A percentile compares a stretch with the other conserved stretches of the same genome.
phyloP scores from a whole-genome alignment of 1,140 invertebrate species.

The Chrysoperla carnea region DNA sequence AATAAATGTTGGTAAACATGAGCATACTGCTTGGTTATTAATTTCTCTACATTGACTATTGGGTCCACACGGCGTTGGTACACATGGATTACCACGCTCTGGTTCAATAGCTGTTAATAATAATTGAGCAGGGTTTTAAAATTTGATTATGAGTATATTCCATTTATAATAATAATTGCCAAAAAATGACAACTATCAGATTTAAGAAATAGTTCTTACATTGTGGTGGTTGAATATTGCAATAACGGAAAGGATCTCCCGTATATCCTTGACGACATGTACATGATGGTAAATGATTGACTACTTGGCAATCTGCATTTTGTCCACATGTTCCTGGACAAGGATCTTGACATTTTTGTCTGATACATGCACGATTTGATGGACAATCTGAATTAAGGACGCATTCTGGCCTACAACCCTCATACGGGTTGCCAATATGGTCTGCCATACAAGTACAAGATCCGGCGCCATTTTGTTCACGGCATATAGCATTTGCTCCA shows the following conservation, averaged over 20 bases:
- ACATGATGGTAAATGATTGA: conserved; percentile 36
- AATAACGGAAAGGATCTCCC: conserved; percentile 41
- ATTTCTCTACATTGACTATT: conserved; percentile 53
- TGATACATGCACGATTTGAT: conserved; percentile 35
- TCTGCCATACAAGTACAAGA: conserved; percentile 44
- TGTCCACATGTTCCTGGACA: conserved; percentile 45
- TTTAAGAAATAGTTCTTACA: conserved; percentile 23
- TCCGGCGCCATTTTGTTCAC: conserved; percentile 42
- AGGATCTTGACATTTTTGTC: conserved; percentile 41
- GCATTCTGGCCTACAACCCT: conserved; percentile 54
- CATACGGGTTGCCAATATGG: conserved; percentile 52
- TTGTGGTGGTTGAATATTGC: conserved; percentile 25
- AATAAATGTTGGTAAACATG: conserved; percentile 35
- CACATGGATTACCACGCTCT: conserved; percentile 32
- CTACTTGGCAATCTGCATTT: conserved; percentile 39
- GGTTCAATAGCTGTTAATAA: conserved; percentile 12
- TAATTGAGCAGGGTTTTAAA: not conserved
- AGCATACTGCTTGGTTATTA: conserved; percentile 32
- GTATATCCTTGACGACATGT: conserved; percentile 34
- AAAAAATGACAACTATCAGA: not conserved
- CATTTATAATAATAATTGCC: not conserved
- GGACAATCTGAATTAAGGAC: conserved; percentile 47
- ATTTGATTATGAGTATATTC: conserved; percentile 2
- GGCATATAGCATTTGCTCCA: conserved; percentile 49
- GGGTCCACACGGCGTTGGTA: conserved; percentile 44